Base-by-base conservation (phyloP, 1,140 invertebrate species). In the Portunus trituberculatus region DNA sequence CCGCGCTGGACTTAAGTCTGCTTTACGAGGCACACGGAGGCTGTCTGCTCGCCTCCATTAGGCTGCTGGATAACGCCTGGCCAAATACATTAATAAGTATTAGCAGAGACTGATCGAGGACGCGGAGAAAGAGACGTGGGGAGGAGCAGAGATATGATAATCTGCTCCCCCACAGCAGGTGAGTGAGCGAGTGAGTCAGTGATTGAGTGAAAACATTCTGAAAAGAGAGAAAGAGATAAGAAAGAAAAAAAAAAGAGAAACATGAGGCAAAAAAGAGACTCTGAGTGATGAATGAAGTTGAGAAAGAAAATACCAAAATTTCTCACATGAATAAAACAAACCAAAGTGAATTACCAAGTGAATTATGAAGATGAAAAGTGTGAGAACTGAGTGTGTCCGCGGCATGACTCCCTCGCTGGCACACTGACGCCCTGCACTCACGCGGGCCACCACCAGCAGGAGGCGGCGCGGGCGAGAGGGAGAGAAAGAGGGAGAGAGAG, bases 61-160 rank as follows among this genome's bases (percentile, higher is more conserved):
- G 59, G 29, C 83, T 46, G 67, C 88, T 12, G 20, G 67, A 84
- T 90, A 91, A 94, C 83, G 88, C 45, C 88, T 87, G 48, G 39
- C 84, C 92, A 93, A 48, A 93, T 93, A 84, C 92, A 93, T 93
- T 93, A 39, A 52, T n/a, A 28, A 28, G 48, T 28, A 90, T 90
- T 90, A 90, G 88, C 45, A 46, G 48, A 90, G 12, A 52, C 39
- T 90, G 88, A 76, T n/a, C 20, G 67, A 25, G 20, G 67, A 76
- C 67, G 67, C 25, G 67, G 67, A n/a, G 67, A n/a, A 20, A n/a
- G 67, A 76, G 67, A n/a, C 67, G 67, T 25, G 25, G n/a, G 25
- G 8, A 0, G 6, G 67, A n/a, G 25, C 67, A 25, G 67, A 76
- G 67, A 76, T 76, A 25, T 76, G 25, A 76, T 76, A 76, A 59